Conservation (phyloP, 2,113 vertebrate genomes). For the Serinus canaria region DNA sequence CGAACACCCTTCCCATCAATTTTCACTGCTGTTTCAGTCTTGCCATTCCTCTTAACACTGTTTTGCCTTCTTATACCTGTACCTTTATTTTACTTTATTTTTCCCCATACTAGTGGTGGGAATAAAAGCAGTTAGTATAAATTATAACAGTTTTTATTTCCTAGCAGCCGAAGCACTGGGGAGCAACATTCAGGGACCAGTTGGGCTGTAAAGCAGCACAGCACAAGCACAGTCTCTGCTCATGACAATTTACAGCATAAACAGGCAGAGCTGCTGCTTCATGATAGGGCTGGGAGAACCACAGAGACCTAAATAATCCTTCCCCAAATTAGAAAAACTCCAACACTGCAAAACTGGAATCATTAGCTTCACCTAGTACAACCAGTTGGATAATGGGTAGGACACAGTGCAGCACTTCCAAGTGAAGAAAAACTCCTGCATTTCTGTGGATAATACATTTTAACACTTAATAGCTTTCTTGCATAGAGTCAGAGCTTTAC, state of each 20-base stretch:
- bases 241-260: neutral
- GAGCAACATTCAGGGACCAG: neutral
- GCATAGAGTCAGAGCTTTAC: neutral
- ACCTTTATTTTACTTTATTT: neutral
- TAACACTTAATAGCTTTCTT: neutral
- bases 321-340: neutral
- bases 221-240: neutral
- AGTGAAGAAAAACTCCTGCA: neutral
- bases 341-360: neutral
- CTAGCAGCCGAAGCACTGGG: rapidly evolving
- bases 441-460: neutral
- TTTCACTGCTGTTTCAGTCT: neutral
- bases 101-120: neutral
- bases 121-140: neutral
- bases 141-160: neutral
- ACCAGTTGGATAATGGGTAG: neutral
- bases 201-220: neutral
- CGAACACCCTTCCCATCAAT: neutral
- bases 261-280: neutral
- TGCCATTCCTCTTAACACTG: neutral
- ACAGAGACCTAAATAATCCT: neutral
- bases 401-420: neutral
- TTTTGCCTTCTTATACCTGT: neutral
- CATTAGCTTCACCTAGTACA: neutral
- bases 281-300: neutral